These are phyloP conservation scores for Melanostoma mellinum DNA, from an alignment of 2,888 invertebrate genomes.

Conservation along the genomic window DNA sequence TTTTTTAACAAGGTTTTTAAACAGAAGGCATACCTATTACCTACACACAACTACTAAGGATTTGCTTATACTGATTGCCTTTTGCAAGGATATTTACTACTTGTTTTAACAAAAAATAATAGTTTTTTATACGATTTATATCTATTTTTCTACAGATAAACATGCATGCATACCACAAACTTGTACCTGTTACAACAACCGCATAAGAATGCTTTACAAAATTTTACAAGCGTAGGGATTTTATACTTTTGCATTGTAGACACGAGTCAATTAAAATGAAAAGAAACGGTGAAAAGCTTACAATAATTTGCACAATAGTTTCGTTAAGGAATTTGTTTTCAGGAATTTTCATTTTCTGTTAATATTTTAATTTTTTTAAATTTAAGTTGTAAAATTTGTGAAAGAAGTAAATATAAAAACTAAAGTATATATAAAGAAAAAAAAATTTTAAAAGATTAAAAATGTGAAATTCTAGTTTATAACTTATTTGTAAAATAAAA, in stretches of 20 bases:
- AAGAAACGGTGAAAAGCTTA: slow-evolving; percentile 9
- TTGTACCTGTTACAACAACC: not conserved
- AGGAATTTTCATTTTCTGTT: slow-evolving; percentile 1
- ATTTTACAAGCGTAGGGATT: not conserved
- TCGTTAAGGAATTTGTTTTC: slow-evolving; percentile 12
- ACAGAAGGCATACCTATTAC: too few species aligned
- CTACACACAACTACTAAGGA: too few species aligned
- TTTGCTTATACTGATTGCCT: too few species aligned
- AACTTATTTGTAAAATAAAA: slow-evolving; percentile 67
- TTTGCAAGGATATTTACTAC: too few species aligned
- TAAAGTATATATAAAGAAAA: not conserved
- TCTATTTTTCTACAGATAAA: slow-evolving; percentile 62
- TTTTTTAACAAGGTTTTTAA: too few species aligned
- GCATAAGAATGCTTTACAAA: slow-evolving; percentile 3
- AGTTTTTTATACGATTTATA: slow-evolving; percentile 34
- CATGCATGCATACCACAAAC: slow-evolving; percentile 27
- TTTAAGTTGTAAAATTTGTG: slow-evolving; percentile 44
- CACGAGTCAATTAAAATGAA: slow-evolving; percentile 41
- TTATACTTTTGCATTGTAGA: not conserved
- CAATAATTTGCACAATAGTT: slow-evolving; percentile 36
- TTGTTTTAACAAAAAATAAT: slow-evolving; percentile 11
- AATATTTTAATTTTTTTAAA: slow-evolving; percentile 33
- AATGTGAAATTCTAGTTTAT: slow-evolving; percentile 65
- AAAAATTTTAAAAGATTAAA: not conserved
- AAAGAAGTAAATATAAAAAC: slow-evolving; percentile 13